Base-by-base conservation (phyloP, 2,888 invertebrate genomes). In the Congeria kusceri region DNA sequence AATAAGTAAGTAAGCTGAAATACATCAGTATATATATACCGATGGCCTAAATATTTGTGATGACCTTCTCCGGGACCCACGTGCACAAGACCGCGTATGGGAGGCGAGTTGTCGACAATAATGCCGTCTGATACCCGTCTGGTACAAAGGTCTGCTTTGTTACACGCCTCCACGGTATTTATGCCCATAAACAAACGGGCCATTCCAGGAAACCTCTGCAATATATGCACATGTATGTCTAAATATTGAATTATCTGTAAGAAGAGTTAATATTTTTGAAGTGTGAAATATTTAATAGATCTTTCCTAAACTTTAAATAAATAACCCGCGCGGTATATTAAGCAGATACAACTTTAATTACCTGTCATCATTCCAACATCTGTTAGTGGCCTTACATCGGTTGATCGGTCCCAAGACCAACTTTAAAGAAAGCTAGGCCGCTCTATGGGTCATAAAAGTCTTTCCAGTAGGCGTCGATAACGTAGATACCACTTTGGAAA, bases 51-150 rank as follows among this genome's bases (percentile, higher is more conserved):
- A 53, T 53, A 53, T 53, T 25, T 53, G 20, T 25, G 9, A 9
- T 53, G 53, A 53, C 25, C 23, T 20, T 2, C 9, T 5, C 53
- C 53, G 7, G 53, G 25, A 3, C 83, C 83, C 29, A 80, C 64
- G 15, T 70, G 67, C 11, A 86, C 82, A 9, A 70, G 47, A n/a
- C 87, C 87, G 11, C 71, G 39, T 11, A 83, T 63, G 9, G 88
- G 88, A 1, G 88, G 86, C 4, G 85, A 72, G 11, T 83, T 80
- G 71, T 88, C 87, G 23, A 88, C 77, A n/a, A 83, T 28, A 5
- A 87, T 15, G 23, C 68, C 64, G 18, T 74, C 29, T 44, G 78
- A 81, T 11, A 25, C 18, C 15, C 74, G 68, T 11, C 77, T 72
- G 7, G 78, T 67, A 70, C 88, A 88, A 18, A 82, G 72, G 4